Conservation (phyloP, 92 coral and sea anemone genomes). For the Pocillopora grandis region DNA sequence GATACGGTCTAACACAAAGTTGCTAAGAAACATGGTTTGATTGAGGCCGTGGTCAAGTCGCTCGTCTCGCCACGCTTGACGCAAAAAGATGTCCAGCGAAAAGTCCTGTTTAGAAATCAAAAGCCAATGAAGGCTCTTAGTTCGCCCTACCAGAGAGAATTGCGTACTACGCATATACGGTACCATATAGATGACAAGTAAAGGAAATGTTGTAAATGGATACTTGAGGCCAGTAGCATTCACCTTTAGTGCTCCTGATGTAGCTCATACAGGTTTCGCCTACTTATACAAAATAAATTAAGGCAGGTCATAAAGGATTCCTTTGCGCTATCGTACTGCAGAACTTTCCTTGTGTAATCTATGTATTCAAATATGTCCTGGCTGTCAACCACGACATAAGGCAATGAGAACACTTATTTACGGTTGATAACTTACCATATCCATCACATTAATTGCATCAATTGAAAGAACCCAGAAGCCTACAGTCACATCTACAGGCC, state of each 20-base stretch:
- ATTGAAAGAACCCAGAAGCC: slow-evolving; percentile 85
- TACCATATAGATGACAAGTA: background rate
- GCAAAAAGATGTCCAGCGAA: slow-evolving; percentile 84
- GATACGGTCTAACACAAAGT: slow-evolving; percentile 83
- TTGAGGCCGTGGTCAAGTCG: slow-evolving; percentile 88
- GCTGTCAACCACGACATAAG: too few relatives aligned
- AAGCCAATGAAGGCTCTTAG: background rate
- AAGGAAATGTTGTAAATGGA: background rate
- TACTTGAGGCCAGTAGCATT: background rate
- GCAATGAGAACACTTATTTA: too few relatives aligned
- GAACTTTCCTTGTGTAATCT: too few relatives aligned
- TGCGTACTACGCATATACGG: too few relatives aligned
- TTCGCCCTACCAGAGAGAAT: background rate
- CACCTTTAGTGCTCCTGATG: too few relatives aligned
- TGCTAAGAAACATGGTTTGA: slow-evolving; percentile 78
- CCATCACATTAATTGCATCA: slow-evolving; percentile 57
- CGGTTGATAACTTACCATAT: slow-evolving; percentile 55
- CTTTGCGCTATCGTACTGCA: too few relatives aligned
- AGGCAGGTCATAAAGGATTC: too few relatives aligned
- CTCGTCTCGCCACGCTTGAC: slow-evolving; percentile 88
- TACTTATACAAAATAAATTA: too few relatives aligned
- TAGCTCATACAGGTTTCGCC: too few relatives aligned
- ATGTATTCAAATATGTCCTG: too few relatives aligned
- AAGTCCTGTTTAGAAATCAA: slow-evolving; percentile 62
- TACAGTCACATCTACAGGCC: slow-evolving; percentile 53